Evolutionary conservation across 1,140 invertebrate genomes (phyloP).

Genomic region (Trigoniulus corallinus): DNA sequence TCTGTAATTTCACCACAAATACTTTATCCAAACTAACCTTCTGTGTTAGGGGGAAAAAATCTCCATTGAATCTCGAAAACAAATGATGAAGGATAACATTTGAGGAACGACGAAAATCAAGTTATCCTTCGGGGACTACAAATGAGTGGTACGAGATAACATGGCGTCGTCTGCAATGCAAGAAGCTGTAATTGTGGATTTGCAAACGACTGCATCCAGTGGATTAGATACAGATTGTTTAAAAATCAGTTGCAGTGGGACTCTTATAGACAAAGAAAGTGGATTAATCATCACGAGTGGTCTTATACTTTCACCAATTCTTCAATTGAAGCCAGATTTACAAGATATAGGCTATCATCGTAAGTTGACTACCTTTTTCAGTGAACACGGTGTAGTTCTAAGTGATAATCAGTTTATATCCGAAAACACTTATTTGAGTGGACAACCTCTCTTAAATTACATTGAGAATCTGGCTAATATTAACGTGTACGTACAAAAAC

Average conservation of each 20-base stretch:
- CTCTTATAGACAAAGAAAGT: neutral
- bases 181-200: neutral
- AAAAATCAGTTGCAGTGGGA: neutral
- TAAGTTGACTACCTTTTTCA: neutral
- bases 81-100: no score
- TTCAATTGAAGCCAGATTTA: neutral
- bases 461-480: neutral
- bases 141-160: no score
- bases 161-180: no score
- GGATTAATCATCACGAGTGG: neutral
- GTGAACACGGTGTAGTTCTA: no score
- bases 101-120: no score
- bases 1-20: no score
- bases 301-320: neutral
- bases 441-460: neutral
- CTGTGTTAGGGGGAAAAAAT: no score
- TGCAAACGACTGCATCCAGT: neutral
- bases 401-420: neutral
- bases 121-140: no score
- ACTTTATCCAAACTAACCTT: no score
- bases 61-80: no score
- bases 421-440: neutral
- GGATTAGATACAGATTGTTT: neutral
- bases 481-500: neutral
- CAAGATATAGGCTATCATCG: neutral